Percentiles rank a stretch among this genome's conserved stretches.
Conservation (phyloP, 2,888 invertebrate species). For the Taenaris catops region DNA sequence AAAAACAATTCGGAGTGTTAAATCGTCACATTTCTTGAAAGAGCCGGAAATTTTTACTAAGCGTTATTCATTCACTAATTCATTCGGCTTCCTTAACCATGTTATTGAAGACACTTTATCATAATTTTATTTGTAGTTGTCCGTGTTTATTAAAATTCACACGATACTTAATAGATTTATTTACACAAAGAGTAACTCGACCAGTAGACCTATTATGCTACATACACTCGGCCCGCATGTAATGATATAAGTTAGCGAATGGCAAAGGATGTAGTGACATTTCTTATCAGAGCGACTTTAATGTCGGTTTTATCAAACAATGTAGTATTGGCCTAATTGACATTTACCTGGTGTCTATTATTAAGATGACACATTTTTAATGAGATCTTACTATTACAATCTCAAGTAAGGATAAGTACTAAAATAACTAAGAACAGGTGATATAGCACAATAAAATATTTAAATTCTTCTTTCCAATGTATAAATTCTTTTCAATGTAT, state of each 20-base stretch:
- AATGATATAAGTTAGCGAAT: constrained; percentile 28
- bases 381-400: no score
- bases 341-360: constrained; percentile 33
- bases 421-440: no score
- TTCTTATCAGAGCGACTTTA: constrained; percentile 56
- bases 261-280: constrained; percentile 29
- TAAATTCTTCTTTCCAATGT: no score
- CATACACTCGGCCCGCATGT: constrained; percentile 14
- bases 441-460: no score
- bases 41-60: constrained; percentile 5
- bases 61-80: constrained; percentile 12
- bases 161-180: constrained; percentile 13
- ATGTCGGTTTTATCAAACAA: constrained; percentile 47
- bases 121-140: no score
- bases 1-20: constrained; percentile 16
- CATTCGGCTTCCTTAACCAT: constrained; percentile 10
- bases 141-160: neutral
- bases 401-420: no score
- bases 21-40: constrained; percentile 34
- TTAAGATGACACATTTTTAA: neutral
- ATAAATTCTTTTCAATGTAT: no score
- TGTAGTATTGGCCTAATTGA: constrained; percentile 30
- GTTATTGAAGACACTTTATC: no score
- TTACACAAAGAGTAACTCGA: constrained; percentile 2
- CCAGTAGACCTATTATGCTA: constrained; percentile 9